These are phyloP conservation scores for Sorex maritimensis DNA, from an alignment of 2,797 vertebrate species.

Conservation along the genomic window DNA sequence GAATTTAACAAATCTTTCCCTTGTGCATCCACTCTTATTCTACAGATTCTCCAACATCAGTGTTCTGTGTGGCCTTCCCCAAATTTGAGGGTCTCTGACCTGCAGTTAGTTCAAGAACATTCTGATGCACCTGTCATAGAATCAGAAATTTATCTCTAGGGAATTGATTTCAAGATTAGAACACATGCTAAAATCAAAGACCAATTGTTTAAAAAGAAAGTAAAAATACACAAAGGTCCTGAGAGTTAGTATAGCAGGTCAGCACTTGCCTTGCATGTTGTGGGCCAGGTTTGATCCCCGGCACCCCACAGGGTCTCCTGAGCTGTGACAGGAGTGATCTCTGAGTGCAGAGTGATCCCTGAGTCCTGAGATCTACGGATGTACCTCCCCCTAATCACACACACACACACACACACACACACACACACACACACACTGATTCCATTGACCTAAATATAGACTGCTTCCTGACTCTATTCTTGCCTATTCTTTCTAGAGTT, in stretches of 20 bases:
- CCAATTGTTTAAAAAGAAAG: constrained; percentile 6
- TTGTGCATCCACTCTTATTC: accelerated
- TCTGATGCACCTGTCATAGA: neutral
- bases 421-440: neutral
- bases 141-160: neutral
- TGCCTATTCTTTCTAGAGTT: neutral
- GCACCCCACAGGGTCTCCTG: too few relatives aligned
- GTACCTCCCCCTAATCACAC: too few relatives aligned
- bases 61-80: neutral
- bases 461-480: neutral
- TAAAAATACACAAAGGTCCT: neutral
- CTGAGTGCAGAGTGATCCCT: too few relatives aligned
- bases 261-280: too few relatives aligned
- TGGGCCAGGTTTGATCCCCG: too few relatives aligned
- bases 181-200: neutral
- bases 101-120: too few relatives aligned
- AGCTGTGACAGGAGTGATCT: too few relatives aligned
- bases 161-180: neutral
- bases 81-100: too few relatives aligned
- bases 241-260: too few relatives aligned
- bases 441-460: neutral
- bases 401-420: too few relatives aligned
- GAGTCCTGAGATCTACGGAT: too few relatives aligned
- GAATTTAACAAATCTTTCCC: neutral
- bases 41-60: neutral